Base-by-base conservation (phyloP, 2,113 vertebrate genomes). In the Xenopus borealis region DNA sequence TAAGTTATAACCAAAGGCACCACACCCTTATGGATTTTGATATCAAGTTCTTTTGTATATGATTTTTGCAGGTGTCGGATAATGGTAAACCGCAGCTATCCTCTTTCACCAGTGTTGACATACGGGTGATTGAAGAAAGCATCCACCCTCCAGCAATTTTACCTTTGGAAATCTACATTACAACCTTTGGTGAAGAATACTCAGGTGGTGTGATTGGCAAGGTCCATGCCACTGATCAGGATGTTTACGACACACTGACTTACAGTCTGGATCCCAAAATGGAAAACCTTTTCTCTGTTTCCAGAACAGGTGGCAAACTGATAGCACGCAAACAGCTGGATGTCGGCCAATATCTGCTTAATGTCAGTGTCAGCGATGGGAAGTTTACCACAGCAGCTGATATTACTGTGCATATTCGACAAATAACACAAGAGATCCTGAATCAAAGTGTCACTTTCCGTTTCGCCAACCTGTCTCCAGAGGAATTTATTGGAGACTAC, bases 171-270 rank as follows among this genome's bases (percentile, higher is more conserved):
- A 93, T 99, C 72, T 96, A 94, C 62, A 93, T 99, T 72, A 93
- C 94, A 50, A 83, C 90, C 0, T 90, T 91, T 1, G 93, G 89
- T 0, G 95, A 97, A 11, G 97, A 98, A 66, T 98, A 98, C 78
- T 84, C 93, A 0, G 96, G 97, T 0, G 97, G 97, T 0, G 97
- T 99, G 73, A 91, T 99, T 78, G 97, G 97, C 17, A 99, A 98
- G 88, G 90, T 99, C 78, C 97, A 99, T 2, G 97, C 97, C 57
- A 99, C 97, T 0, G 97, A 99, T 86, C 97, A 99, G 78, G 97
- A 99, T 57, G 87, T 98, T 66, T 98, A 99, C 44, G 97, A 99
- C 85, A 98, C 95, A 0, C 84, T 99, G 50, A 93, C 93, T 3
- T 99, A 98, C 74, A 94, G 90, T 76, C 91, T 98, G 5, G 92